phyloP scores from a whole-genome alignment of 2,113 vertebrate species.

The Oryzias javanicus region DNA sequence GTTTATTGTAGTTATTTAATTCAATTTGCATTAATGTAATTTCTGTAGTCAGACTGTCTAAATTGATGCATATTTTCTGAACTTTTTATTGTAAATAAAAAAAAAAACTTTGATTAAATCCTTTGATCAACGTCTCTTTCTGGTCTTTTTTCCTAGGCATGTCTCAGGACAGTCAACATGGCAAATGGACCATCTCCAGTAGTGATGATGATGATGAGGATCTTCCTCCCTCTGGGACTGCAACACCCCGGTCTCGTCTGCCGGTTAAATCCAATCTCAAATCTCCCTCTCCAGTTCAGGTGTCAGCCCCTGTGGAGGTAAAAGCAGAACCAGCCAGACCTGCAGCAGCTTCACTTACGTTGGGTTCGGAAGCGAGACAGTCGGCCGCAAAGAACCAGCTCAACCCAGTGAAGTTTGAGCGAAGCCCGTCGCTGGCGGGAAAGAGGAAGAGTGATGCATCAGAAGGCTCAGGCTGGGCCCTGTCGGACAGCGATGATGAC shows the following conservation, averaged over 20 bases:
- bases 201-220: constrained; percentile 82
- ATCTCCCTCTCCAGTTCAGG: constrained; percentile 15
- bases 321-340: constrained; percentile 55
- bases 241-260: neutral
- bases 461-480: constrained; percentile 86
- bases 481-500: constrained; percentile 89
- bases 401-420: constrained; percentile 71
- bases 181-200: constrained; percentile 91
- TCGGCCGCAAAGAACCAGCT: constrained; percentile 75
- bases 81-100: neutral
- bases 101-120: neutral
- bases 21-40: too few relatives aligned
- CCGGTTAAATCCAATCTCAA: constrained; percentile 2
- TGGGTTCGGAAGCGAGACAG: constrained; percentile 84
- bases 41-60: too few relatives aligned
- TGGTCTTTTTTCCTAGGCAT: constrained; percentile 50
- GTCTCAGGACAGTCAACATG: constrained; percentile 85
- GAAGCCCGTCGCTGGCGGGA: constrained; percentile 50
- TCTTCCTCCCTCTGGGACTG: constrained; percentile 56
- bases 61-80: too few relatives aligned
- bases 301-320: constrained; percentile 12
- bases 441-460: constrained; percentile 75
- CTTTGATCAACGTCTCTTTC: neutral
- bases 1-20: too few relatives aligned
- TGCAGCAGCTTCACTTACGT: constrained; percentile 36